Base-by-base conservation (phyloP, 2,113 vertebrate species). In the Pseudopodoces humilis region DNA sequence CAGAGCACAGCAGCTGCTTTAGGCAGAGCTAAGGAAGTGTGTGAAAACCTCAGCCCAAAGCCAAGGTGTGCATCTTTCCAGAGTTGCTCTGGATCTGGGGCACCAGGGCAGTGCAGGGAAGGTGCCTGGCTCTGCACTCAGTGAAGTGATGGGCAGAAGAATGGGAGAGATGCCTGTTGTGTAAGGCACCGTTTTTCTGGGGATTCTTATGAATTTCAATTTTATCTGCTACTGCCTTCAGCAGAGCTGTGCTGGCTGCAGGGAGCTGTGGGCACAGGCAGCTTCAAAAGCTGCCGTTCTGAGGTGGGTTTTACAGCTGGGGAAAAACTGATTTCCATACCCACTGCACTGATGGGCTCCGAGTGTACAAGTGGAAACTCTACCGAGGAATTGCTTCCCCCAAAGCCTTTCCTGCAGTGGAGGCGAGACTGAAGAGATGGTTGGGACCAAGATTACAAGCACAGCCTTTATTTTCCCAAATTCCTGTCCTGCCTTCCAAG, bases 331-430 rank as follows among this genome's bases (percentile, higher is more conserved):
- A 8, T 19, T 75, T 53, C 46, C 20, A 47, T 12, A 13, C 16
- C 2, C 0, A 3, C 25, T 24, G 37, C 9, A 2, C 6, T 25
- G 60, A 33, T 4, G 46, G 55, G 64, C 46, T 77, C 21, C 13
- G 22, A 53, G 39, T 0, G 0, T 23, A 8, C 0, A 6, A 31
- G 20, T n/a, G 18, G n/a, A 28, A 58, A 16, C 37, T 44, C 10
- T 43, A 7, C 0, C 0, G 11, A 15, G 62, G 28, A 92, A 3
- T 59, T 55, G 55, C 33, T 62, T 41, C 23, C n/a, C 44, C 33
- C 28, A 15, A 1, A 75, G 62, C 44, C 27, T 37, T 41, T 6
- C 55, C 20, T 17, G 30, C 31, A 41, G 39, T 3, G 33, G 16
- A 13, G 59, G 18, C 0, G 0, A 53, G 70, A 52, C 62, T 62